Evolutionary conservation across 2,113 vertebrate species (phyloP), one percentile per base, ranked within the genome.

Genomic region (Pygoscelis antarcticus): DNA sequence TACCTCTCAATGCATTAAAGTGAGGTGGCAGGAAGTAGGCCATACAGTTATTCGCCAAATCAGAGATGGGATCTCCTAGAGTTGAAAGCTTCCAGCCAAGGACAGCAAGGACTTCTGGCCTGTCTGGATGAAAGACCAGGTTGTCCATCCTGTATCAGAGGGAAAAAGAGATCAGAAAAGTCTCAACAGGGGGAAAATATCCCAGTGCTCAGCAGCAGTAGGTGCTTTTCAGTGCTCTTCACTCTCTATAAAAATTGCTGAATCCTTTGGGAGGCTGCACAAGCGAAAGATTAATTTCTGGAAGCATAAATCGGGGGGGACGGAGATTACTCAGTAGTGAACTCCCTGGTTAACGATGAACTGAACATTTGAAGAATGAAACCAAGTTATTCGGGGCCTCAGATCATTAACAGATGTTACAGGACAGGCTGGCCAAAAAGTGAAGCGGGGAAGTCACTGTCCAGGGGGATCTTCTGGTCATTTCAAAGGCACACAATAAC

Each of bases 41-140:
- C 96, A 99, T 70, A 87, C 98, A 99, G 93, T 54, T 99, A 76
- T 95, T 98, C n/a, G 98, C 98, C 87, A 99, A 78, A 25, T 99
- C 99, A 0, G 91, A 98, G 46, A 99, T 87, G 68, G 99, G 99
- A 86, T 99, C 98, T 8, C 99, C 99, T 14, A 99, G 87, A 27
- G 98, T 98, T 52, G 98, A 98, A 49, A 98, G 96, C 85, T 98
- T 98, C 99, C 99, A 99, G 94, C 98, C 98, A 52, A 99, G 96
- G 87, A 99, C 98, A 64, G 98, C 98, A 74, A 98, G 96, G 40
- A 99, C 98, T 90, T 99, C 97, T 2, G 94, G 78, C 85, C 97
- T 98, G 62, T 99, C 98, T 29, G 98, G 96, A 64, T 99, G 98
- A 95, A 99, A 99, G 32, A 99, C 95, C 96, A 99, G 96, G 89